Evolutionary conservation across 2,113 vertebrate species (phyloP), one percentile per base, ranked within the genome.

Genomic region (Pyxicephalus adspersus): DNA sequence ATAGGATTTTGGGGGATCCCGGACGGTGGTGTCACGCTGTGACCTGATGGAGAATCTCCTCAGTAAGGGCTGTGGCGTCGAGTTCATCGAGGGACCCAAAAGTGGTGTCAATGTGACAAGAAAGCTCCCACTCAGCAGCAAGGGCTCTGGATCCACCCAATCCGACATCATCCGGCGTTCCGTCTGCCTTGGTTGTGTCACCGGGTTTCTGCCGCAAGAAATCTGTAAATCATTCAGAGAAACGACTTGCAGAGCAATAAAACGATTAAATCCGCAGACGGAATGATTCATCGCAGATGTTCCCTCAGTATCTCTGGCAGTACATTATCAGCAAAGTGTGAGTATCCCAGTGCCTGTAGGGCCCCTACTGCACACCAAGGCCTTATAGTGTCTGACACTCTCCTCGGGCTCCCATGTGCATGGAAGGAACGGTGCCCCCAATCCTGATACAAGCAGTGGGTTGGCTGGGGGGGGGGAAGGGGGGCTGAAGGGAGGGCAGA

Each of bases 1-100:
- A 1, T 82, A 99, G 98, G 93, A 95, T 71, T 98, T 97, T 0
- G 89, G 96, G 83, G 93, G 86, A 78, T 88, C 89, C 0, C 87
- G 90, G 66, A 94, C 92, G 0, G 85, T 97, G 85, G 91, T 86
- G 0, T 97, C 95, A 0, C 91, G 97, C 0, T 99, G 98, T 2
- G 97, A 99, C 86, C 87, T 97, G 68, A 89, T 78, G 76, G 89
- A 89, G 34, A 97, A 95, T 87, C 90, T 99, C 76, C 26, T 93
- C 26, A 89, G 83, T 13, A 92, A 93, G 0, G 96, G 96, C 86
- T 99, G 98, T 23, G 88, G 83, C 0, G 76, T n/a, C 0, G 90
- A 85, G 50, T 91, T 91, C 81, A 90, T 94, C 0, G 97, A 99
- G 88, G 93, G 86, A 72, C 96, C 95, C 0, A 89, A 83, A 74